Evolutionary conservation across 2,113 vertebrate species (phyloP).

Genomic region (Peucedramus taeniatus): DNA sequence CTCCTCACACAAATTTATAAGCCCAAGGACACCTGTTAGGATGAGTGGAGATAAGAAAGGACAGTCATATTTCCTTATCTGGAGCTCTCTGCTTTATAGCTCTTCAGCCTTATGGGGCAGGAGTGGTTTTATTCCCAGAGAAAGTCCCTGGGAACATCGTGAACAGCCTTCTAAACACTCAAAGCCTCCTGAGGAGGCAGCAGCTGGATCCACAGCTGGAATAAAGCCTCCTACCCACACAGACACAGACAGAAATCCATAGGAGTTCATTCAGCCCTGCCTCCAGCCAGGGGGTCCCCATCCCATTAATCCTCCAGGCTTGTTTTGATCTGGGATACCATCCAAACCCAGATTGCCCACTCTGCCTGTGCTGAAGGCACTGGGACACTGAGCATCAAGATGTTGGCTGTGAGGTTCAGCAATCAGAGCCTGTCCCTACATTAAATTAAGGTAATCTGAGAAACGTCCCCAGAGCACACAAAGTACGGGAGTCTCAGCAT

Average conservation of each 20-base stretch:
- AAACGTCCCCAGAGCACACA: background rate
- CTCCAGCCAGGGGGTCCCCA: background rate
- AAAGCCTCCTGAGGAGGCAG: background rate
- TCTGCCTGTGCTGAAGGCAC: background rate
- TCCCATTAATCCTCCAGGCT: background rate
- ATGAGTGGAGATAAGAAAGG: background rate
- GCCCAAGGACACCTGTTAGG: background rate
- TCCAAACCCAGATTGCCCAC: background rate
- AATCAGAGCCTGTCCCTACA: background rate
- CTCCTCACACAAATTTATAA: background rate
- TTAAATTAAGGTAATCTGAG: background rate
- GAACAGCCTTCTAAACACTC: background rate
- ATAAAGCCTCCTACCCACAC: background rate
- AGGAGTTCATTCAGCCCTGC: background rate
- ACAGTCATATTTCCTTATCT: background rate
- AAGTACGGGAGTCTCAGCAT: background rate
- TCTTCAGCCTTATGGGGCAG: background rate
- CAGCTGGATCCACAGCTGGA: background rate
- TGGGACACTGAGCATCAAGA: background rate
- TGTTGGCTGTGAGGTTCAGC: background rate
- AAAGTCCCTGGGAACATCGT: background rate
- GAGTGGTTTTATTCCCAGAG: background rate
- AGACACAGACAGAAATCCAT: background rate
- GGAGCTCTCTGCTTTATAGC: background rate
- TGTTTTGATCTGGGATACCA: background rate